Conservation (phyloP, 2,113 vertebrate genomes). For the Ameiurus melas region DNA sequence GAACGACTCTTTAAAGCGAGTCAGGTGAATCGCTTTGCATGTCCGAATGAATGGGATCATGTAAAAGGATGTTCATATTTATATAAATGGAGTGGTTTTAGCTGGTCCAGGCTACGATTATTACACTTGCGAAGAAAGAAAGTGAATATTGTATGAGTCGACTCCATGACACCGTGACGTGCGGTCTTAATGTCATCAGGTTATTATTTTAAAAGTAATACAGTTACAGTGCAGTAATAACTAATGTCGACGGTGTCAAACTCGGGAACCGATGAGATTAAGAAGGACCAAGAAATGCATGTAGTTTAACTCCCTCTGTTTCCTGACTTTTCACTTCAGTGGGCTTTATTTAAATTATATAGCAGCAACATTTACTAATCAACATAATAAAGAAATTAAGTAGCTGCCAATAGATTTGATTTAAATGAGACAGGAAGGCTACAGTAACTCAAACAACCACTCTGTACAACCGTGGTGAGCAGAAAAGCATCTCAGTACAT, state of each 20-base stretch:
- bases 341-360: no score
- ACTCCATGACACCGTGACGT: background rate
- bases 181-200: background rate
- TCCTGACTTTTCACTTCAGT: no score
- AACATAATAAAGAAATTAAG: no score
- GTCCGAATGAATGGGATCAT: background rate
- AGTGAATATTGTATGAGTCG: background rate
- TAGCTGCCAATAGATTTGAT: no score
- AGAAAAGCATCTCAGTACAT: background rate
- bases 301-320: background rate
- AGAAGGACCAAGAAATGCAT: background rate
- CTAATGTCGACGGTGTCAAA: background rate
- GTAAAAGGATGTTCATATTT: background rate
- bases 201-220: background rate
- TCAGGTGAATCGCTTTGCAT: background rate
- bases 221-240: background rate
- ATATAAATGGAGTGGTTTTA: background rate
- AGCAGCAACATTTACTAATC: background rate
- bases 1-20: background rate
- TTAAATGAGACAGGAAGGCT: no score
- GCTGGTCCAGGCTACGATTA: background rate
- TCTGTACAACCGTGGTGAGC: background rate
- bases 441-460: background rate
- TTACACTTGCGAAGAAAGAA: background rate
- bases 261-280: background rate